Percentiles rank a stretch among this genome's conserved stretches.
These are phyloP conservation scores for Melipona bicolor DNA, from an alignment of 2,888 invertebrate species.

Conservation along the genomic window DNA sequence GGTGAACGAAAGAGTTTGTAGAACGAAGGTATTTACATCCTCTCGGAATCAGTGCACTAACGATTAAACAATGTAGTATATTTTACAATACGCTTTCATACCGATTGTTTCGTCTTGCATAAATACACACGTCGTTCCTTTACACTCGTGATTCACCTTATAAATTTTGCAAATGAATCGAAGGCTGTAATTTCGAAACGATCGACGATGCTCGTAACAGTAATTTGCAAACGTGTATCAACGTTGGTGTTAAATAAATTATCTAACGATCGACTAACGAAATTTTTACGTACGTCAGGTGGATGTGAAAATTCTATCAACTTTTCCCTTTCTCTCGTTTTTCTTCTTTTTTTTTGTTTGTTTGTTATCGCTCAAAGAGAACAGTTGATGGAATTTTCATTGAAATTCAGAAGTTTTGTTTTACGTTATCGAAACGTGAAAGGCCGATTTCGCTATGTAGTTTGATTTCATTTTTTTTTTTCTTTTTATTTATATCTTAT, in stretches of 20 bases:
- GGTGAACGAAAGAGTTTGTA: not conserved
- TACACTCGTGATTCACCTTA: not conserved
- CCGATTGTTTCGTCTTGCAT: constrained; percentile 28
- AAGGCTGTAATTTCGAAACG: not conserved
- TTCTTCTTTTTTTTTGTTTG: not conserved
- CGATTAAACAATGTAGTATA: constrained; percentile 33
- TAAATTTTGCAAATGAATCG: constrained; percentile 16
- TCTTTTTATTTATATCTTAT: constrained; percentile 38
- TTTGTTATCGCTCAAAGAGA: not conserved
- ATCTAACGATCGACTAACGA: not conserved
- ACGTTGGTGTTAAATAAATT: not conserved
- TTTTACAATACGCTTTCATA: constrained; percentile 31
- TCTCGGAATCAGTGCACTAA: constrained; percentile 2
- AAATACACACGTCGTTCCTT: constrained; percentile 41
- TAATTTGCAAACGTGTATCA: not conserved
- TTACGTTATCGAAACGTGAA: constrained; percentile 30
- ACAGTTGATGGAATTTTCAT: not conserved
- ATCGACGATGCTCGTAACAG: not conserved
- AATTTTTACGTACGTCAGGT: not conserved
- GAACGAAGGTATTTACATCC: constrained; percentile 52
- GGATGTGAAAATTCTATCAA: not conserved
- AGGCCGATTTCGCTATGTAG: constrained; percentile 41
- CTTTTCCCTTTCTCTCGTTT: not conserved
- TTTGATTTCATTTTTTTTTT: constrained; percentile 46
- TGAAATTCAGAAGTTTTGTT: not conserved